Evolutionary conservation across 37 sponge, comb jelly and placozoan genomes (phyloP).

Genomic region (Tethya wilhelma): DNA sequence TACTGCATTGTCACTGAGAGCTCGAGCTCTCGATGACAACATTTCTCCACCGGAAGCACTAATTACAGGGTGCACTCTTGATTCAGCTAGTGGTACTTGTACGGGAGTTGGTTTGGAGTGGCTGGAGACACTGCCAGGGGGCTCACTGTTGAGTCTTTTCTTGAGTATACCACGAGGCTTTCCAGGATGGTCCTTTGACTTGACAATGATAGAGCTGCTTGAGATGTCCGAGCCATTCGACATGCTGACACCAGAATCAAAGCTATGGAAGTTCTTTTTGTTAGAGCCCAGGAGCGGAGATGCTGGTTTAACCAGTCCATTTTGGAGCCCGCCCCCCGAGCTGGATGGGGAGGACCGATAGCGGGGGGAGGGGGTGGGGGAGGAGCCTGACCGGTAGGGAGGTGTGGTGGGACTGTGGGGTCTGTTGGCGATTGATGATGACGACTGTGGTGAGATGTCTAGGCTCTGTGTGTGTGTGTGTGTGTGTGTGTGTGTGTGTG

Average conservation of each 20-base stretch:
- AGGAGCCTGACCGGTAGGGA: background rate
- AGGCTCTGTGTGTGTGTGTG: background rate
- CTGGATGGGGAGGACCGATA: too few species aligned
- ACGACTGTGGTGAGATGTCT: background rate
- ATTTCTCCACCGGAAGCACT: background rate
- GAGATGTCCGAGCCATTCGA: too few species aligned
- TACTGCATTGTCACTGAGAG: background rate
- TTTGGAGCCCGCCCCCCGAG: too few species aligned
- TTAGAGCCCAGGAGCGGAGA: too few species aligned
- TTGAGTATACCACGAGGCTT: background rate
- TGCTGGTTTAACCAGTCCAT: too few species aligned
- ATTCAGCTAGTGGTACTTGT: background rate
- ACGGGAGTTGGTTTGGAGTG: background rate
- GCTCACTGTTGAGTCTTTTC: background rate
- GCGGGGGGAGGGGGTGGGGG: too few species aligned
- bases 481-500: background rate
- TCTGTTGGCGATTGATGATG: background rate
- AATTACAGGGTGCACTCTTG: background rate
- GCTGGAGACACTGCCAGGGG: background rate
- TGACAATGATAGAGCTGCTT: too few species aligned
- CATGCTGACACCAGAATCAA: too few species aligned
- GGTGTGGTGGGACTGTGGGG: background rate
- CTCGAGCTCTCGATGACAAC: background rate
- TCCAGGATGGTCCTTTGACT: too few species aligned
- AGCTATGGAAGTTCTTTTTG: too few species aligned